Conservation (phyloP, 2,797 vertebrate genomes). For the Tokudaia tokunoshimensis region DNA sequence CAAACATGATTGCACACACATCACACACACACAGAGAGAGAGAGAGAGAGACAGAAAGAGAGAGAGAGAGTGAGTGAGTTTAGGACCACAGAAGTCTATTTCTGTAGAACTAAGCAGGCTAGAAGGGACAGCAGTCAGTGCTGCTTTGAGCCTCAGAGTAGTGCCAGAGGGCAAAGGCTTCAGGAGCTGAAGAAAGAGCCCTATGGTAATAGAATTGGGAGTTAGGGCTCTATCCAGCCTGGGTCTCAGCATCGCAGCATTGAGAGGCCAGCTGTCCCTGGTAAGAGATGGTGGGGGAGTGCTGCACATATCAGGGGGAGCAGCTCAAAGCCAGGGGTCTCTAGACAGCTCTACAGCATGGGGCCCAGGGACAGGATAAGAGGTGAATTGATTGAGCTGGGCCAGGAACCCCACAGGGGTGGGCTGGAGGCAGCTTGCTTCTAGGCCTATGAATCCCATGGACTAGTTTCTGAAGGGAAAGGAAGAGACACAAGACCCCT, state of each 20-base stretch:
- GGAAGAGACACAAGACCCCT: background rate
- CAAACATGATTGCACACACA: background rate
- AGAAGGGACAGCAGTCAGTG: rapidly evolving
- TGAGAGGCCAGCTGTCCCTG: background rate
- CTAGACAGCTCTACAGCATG: rapidly evolving
- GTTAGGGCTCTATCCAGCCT: background rate
- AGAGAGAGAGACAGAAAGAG: no score
- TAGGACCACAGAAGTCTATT: background rate
- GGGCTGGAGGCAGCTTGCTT: background rate
- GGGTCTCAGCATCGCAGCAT: rapidly evolving
- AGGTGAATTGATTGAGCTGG: background rate
- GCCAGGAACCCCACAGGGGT: background rate
- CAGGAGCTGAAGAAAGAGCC: background rate
- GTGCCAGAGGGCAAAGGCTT: background rate
- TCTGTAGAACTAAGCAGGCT: background rate
- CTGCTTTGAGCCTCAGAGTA: background rate
- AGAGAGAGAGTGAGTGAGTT: background rate
- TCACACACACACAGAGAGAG: no score
- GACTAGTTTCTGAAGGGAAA: background rate
- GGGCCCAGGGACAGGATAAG: background rate
- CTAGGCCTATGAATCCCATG: background rate
- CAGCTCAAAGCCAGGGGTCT: rapidly evolving
- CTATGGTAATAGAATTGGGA: rapidly evolving
- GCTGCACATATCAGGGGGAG: background rate
- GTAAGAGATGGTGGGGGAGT: background rate